A percentile compares a stretch with the other conserved stretches of the same genome.
Conservation (phyloP, 2,113 vertebrate species). For the Pseudopodoces humilis region DNA sequence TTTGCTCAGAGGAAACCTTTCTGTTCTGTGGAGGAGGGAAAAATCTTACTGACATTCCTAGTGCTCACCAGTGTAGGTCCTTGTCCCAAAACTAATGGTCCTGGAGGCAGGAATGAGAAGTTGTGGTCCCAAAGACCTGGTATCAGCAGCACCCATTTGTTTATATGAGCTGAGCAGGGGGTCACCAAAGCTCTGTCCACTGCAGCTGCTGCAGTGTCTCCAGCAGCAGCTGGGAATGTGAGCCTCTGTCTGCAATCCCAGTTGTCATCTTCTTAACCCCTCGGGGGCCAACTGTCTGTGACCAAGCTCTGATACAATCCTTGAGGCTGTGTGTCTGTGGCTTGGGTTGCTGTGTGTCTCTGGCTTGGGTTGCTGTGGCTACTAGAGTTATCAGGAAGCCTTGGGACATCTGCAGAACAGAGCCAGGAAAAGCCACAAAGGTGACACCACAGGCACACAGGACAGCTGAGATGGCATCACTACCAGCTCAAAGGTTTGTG, state of each 20-base stretch:
- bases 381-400: background rate
- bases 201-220: background rate
- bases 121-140: background rate
- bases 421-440: background rate
- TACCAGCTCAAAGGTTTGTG: background rate
- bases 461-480: background rate
- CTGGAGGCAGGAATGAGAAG: background rate
- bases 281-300: rapidly evolving
- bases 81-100: background rate
- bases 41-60: background rate
- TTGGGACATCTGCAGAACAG: background rate
- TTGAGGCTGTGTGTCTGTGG: rapidly evolving
- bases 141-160: background rate
- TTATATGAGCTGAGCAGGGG: background rate
- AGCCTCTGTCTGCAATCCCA: background rate
- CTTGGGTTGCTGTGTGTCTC: background rate
- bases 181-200: background rate
- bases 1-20: background rate
- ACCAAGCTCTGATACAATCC: background rate
- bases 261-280: background rate
- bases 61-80: background rate
- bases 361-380: background rate
- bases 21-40: background rate
- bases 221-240: background rate
- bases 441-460: background rate